Evolutionary conservation across 2,888 invertebrate genomes (phyloP), one percentile per base, ranked within the genome.

Genomic region (Acronicta aceris): DNA sequence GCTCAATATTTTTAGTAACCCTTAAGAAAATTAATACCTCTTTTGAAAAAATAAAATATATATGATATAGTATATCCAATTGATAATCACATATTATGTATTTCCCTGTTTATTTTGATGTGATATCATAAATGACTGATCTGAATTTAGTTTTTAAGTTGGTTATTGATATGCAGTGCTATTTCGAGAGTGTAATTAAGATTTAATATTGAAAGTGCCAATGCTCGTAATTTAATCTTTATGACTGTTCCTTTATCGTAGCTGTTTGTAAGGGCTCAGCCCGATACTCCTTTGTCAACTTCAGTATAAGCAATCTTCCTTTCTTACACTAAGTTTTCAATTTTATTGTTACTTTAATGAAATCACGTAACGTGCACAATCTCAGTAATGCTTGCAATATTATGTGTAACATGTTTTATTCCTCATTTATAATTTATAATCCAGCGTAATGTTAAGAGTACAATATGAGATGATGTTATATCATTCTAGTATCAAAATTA

Each of bases 81-180:
- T 91, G 88, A 92, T 91, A 86, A 93, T 93, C 94, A 93, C 93
- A 90, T 93, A 60, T 77, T 77, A 94, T 94, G 90, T 95, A 94
- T 94, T 93, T 92, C 91, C 94, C 94, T 92, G 91, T 94, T 95
- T 95, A 94, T 95, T 95, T 95, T 95, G 94, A 95, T 95, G 95
- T 95, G 95, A 95, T 95, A 95, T 95, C 95, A 95, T 95, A 94
- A 95, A 95, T 93, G 95, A 95, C 95, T 95, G 95, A 95, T 95
- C 95, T 95, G 95, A 95, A 94, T 94, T 95, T 95, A 95, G 95
- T 95, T 95, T 94, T 93, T 95, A 95, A 95, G 95, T 95, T 95
- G 94, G 90, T 95, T 94, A 93, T 93, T 91, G 87, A 93, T 94
- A 91, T 90, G 93, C 95, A 94, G 94, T 94, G 94, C 94, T 95